Evolutionary conservation across 2,113 vertebrate genomes (phyloP).

Genomic region (Uria lomvia): DNA sequence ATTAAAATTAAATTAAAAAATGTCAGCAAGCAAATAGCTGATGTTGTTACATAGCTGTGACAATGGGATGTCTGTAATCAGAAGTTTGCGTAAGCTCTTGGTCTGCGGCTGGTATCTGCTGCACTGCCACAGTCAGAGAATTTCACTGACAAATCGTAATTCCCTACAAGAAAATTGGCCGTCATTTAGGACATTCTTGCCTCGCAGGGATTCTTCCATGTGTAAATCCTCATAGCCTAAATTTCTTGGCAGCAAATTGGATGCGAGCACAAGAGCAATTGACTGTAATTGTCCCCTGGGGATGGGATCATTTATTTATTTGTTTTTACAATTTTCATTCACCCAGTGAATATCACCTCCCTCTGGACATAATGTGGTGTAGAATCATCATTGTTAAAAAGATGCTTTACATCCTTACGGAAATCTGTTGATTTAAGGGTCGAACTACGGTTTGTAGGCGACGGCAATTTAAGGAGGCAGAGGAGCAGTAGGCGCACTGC

Average conservation of each 20-base stretch:
- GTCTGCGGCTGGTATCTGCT: background rate
- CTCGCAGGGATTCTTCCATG: background rate
- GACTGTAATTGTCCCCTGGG: background rate
- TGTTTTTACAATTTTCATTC: background rate
- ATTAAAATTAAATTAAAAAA: too few species aligned
- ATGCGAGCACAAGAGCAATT: background rate
- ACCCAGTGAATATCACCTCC: background rate
- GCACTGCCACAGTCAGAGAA: background rate
- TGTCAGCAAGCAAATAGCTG: background rate
- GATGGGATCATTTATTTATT: background rate
- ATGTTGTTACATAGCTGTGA: background rate
- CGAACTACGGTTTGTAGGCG: background rate
- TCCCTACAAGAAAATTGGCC: background rate
- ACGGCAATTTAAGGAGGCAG: background rate
- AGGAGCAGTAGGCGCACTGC: rapidly evolving
- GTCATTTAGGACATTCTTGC: background rate
- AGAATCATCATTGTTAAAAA: background rate
- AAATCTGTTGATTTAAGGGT: background rate
- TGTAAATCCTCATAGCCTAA: background rate
- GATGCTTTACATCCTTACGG: background rate
- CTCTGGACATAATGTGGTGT: background rate
- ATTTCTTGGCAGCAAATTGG: background rate
- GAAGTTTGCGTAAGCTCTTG: background rate
- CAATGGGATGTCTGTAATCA: background rate
- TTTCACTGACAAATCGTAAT: background rate